Percentiles rank a stretch among this genome's conserved stretches.
phyloP scores from a whole-genome alignment of 2,888 invertebrate genomes.

The Morpho deidamia region DNA sequence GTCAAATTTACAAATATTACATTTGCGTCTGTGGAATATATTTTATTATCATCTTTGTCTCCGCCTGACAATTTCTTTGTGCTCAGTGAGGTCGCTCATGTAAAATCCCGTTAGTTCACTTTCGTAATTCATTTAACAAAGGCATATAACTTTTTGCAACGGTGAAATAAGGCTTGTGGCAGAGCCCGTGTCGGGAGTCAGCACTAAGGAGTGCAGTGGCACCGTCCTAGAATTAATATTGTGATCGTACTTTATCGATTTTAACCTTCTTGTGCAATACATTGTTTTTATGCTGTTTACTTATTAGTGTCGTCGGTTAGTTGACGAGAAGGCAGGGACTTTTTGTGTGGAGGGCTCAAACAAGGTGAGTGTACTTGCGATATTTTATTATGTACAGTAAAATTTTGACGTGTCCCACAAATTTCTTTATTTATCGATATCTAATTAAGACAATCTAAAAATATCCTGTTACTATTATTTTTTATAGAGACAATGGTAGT shows the following conservation, averaged over 20 bases:
- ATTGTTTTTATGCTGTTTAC: slow-evolving; percentile 68
- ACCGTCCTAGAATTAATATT: slow-evolving; percentile 45
- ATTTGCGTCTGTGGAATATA: slow-evolving; percentile 12
- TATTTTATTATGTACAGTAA: neutral
- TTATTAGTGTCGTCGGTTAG: slow-evolving; percentile 57
- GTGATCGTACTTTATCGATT: slow-evolving; percentile 66
- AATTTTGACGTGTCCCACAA: slow-evolving; percentile 8
- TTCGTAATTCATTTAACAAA: slow-evolving; percentile 70
- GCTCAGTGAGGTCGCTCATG: slow-evolving; percentile 60
- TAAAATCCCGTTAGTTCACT: slow-evolving; percentile 73
- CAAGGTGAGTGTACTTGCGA: slow-evolving; percentile 49
- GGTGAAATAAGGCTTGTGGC: slow-evolving; percentile 46
- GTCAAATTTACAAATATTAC: too few relatives aligned
- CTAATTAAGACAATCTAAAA: slow-evolving; percentile 23
- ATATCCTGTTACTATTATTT: slow-evolving; percentile 11
- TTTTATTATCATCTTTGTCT: slow-evolving; percentile 11
- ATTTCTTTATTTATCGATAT: slow-evolving; percentile 19
- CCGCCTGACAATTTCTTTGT: slow-evolving; percentile 54
- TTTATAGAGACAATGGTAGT: too few relatives aligned
- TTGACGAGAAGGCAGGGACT: slow-evolving; percentile 52
- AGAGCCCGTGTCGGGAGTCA: slow-evolving; percentile 42
- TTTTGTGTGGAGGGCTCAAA: slow-evolving; percentile 64
- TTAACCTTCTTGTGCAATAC: slow-evolving; percentile 52
- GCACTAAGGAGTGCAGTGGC: slow-evolving; percentile 39
- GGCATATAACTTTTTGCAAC: slow-evolving; percentile 55